Evolutionary conservation across 2,797 vertebrate genomes (phyloP).

Genomic region (Chrosomus eos): DNA sequence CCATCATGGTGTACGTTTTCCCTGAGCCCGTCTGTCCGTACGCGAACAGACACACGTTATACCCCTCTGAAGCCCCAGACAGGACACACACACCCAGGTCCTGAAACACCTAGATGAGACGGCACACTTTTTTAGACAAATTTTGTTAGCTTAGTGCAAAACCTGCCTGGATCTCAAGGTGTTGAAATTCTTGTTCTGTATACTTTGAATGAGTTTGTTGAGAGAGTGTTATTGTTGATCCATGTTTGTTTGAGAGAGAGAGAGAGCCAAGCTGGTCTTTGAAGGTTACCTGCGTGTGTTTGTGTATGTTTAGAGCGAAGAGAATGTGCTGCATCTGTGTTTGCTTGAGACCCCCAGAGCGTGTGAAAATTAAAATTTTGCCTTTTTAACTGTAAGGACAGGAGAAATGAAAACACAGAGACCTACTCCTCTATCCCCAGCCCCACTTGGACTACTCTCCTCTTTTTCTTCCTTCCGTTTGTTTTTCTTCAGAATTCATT

Average conservation of each 20-base stretch:
- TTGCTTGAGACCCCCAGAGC: not conserved
- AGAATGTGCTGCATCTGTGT: slow-evolving; percentile 16
- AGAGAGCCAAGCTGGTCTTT: not conserved
- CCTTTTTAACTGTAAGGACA: slow-evolving; percentile 18
- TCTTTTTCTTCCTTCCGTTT: not conserved
- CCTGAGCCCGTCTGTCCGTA: slow-evolving; percentile 98
- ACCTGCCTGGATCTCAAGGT: not conserved
- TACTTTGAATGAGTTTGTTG: not conserved
- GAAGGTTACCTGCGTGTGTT: slow-evolving; percentile 1
- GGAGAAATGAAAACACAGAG: slow-evolving; percentile 31
- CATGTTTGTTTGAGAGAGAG: not conserved
- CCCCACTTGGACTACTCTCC: not conserved
- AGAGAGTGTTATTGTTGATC: not conserved
- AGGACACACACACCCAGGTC: slow-evolving; percentile 93
- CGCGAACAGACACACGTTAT: slow-evolving; percentile 97
- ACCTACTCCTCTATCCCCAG: not conserved
- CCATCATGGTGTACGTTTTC: slow-evolving; percentile 99
- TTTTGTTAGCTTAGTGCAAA: not conserved
- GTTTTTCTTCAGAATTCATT: not conserved
- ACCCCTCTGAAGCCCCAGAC: slow-evolving; percentile 89
- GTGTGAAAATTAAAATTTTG: slow-evolving; percentile 10
- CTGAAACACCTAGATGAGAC: slow-evolving; percentile 87
- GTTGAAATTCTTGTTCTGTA: not conserved
- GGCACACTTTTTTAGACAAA: not conserved
- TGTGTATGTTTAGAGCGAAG: not conserved